Evolutionary conservation across 2,113 vertebrate genomes (phyloP).

Genomic region (Anolis sagrei): DNA sequence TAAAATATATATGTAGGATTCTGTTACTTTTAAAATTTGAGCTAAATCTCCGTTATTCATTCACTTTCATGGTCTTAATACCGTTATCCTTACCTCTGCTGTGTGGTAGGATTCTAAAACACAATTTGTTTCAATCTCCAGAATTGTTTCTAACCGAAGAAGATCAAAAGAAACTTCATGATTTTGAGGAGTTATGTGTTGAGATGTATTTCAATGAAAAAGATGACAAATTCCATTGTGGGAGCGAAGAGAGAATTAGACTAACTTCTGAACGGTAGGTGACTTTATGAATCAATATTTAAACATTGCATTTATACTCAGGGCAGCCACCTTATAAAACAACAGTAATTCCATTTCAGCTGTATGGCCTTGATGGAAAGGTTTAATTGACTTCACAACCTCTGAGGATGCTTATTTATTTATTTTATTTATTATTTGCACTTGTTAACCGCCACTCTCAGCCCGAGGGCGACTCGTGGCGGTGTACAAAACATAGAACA

Average conservation of each 20-base stretch:
- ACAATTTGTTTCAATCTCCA: constrained; percentile 57
- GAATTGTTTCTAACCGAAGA: constrained; percentile 97
- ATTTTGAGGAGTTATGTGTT: constrained; percentile 98
- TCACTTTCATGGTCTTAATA: neutral
- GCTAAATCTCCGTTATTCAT: neutral
- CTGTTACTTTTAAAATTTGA: neutral
- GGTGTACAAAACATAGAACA: too few species aligned
- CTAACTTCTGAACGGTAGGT: constrained; percentile 94
- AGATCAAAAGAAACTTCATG: constrained; percentile 99
- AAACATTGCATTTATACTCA: accelerated
- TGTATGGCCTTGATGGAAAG: too few species aligned
- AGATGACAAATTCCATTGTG: constrained; percentile 95
- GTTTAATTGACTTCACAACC: too few species aligned
- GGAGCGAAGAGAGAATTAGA: constrained; percentile 95
- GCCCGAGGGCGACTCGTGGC: too few species aligned
- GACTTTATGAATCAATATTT: constrained; percentile 24
- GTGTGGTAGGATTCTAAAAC: neutral
- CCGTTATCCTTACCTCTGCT: neutral
- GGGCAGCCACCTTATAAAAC: neutral
- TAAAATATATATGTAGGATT: neutral
- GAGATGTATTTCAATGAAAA: constrained; percentile 99
- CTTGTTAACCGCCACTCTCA: too few species aligned
- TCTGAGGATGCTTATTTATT: too few species aligned
- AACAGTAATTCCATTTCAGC: neutral
- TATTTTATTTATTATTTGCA: too few species aligned